Percentiles rank a stretch among this genome's conserved stretches.
phyloP scores from a whole-genome alignment of 2,113 vertebrate species.

The Mixornis gularis region DNA sequence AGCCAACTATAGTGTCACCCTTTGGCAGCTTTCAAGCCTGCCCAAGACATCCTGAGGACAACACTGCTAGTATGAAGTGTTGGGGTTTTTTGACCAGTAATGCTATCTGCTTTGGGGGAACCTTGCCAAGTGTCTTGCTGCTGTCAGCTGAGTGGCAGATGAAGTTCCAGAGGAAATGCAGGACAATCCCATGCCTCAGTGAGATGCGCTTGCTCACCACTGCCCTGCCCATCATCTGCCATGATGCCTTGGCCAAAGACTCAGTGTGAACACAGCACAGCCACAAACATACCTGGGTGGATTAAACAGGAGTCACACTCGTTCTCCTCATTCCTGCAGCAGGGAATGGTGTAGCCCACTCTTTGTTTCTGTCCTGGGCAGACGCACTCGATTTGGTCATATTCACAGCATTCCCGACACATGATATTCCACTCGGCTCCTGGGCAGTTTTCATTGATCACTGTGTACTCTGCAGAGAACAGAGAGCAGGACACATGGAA shows the following conservation, averaged over 20 bases:
- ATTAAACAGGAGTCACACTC: conserved; percentile 97
- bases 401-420: conserved; percentile 95
- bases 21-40: neutral
- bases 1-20: neutral
- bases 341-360: conserved; percentile 95
- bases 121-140: neutral
- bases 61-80: neutral
- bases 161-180: neutral
- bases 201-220: neutral
- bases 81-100: neutral
- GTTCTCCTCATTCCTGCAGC: conserved; percentile 90
- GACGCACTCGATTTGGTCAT: conserved; percentile 88
- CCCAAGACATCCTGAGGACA: neutral
- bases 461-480: conserved; percentile 82
- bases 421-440: conserved; percentile 95
- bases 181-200: neutral
- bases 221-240: neutral
- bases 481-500: neutral
- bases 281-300: conserved; percentile 82
- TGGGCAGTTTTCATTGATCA: conserved; percentile 88
- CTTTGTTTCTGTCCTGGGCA: conserved; percentile 86
- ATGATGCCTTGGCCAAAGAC: neutral
- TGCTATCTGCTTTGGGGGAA: neutral
- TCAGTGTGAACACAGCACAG: neutral
- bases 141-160: neutral